Evolutionary conservation across 2,113 vertebrate genomes (phyloP), one percentile per base, ranked within the genome.

Genomic region (Aythya baeri): DNA sequence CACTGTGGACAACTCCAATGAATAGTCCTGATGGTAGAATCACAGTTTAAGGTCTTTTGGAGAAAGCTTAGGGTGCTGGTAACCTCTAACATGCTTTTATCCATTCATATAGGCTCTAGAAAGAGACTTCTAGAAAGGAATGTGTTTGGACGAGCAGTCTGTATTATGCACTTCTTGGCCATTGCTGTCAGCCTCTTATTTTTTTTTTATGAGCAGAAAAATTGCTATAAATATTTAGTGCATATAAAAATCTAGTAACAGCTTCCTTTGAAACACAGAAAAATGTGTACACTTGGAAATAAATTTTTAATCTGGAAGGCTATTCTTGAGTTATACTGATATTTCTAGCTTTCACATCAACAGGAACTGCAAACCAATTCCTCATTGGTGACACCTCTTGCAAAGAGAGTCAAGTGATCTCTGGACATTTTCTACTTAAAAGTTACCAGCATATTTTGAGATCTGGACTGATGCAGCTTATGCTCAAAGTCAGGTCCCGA

Each of bases 161-260:
- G 79, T 43, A 67, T 84, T 91, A 94, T 73, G 38, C 9, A 54
- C 34, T 93, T 88, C 83, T 89, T 91, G 38, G 44, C 70, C 77
- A 55, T 20, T 23, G 63, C 72, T 70, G 32, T 68, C 57, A 43
- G 61, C 32, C 43, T 54, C 79, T 88, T 49, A n/a, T 57, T 73
- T 55, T 72, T 43, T 46, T 43, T 46, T 31, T 12, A 67, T 21
- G 15, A 78, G 80, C 16, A 78, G 62, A 83, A 87, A 92, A 86
- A 77, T 8, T 14, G 17, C 38, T 88, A 13, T 58, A 58, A 62
- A 58, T 71, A 84, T 68, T 82, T 31, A 68, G 8, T 3, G 2
- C 13, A 26, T 68, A 38, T 41, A 75, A 89, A 91, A 93, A 31
- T n/a, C 4, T 22, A 72, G 43, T 57, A 78, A 81, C 15, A 57